Conservation (phyloP, 2,888 invertebrate genomes). For the Drosophila colorata region DNA sequence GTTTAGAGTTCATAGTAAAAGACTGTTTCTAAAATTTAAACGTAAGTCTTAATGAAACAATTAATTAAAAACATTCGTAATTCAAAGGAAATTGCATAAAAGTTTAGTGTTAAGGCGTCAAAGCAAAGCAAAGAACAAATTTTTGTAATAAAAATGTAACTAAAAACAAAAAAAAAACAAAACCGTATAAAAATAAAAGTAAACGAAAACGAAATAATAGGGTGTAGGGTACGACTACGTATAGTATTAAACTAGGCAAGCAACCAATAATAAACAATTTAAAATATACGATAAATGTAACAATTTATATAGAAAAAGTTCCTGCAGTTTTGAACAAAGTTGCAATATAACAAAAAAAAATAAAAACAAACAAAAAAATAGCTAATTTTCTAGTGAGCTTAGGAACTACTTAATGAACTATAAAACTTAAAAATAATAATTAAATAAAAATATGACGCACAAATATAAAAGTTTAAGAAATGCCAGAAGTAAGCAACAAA, state of each 20-base stretch:
- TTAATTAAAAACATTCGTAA: constrained; percentile 32
- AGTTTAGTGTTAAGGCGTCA: constrained; percentile 50
- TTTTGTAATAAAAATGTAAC: constrained; percentile 63
- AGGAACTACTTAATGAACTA: constrained; percentile 36
- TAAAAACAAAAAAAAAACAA: constrained; percentile 17
- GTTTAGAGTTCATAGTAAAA: constrained; percentile 80
- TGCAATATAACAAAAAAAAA: constrained; percentile 59
- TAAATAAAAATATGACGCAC: constrained; percentile 20
- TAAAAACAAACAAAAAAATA: constrained; percentile 24
- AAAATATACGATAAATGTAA: constrained; percentile 26
- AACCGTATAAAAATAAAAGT: constrained; percentile 26
- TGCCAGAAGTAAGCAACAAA: constrained; percentile 55
- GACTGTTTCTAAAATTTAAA: constrained; percentile 77
- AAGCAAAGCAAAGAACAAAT: constrained; percentile 45
- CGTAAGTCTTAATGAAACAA: constrained; percentile 46
- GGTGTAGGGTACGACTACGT: constrained; percentile 58
- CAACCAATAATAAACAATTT: constrained; percentile 33
- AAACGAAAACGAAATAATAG: constrained; percentile 47
- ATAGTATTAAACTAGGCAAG: constrained; percentile 50
- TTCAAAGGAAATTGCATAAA: constrained; percentile 32
- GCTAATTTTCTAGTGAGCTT: constrained; percentile 57
- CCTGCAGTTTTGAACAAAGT: constrained; percentile 76
- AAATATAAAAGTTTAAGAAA: constrained; percentile 39
- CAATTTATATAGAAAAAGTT: constrained; percentile 65
- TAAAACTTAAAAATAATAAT: constrained; percentile 6